These are phyloP conservation scores for Leptobrachium leishanense DNA, from an alignment of 2,113 vertebrate species.

Conservation along the genomic window DNA sequence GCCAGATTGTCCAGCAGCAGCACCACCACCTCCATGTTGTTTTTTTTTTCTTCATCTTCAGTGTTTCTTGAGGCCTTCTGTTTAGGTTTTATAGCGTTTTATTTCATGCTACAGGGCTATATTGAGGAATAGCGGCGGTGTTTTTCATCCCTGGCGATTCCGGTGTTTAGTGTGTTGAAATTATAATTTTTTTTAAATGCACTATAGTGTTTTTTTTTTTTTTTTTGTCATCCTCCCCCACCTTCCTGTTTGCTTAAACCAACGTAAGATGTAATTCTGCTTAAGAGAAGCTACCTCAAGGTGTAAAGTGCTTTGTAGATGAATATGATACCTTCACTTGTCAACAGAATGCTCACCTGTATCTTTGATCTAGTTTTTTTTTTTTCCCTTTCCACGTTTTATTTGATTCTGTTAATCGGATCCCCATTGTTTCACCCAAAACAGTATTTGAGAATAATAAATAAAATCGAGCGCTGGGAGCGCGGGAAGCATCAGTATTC, in stretches of 20 bases:
- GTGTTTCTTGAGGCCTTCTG: constrained; percentile 64
- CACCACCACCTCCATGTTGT: constrained; percentile 26
- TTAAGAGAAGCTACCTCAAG: constrained; percentile 80
- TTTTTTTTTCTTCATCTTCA: constrained; percentile 48
- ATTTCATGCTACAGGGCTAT: constrained; percentile 63
- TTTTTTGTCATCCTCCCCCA: too few species aligned
- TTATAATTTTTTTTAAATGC: constrained; percentile 15
- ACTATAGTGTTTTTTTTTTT: constrained; percentile 56
- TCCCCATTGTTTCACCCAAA: constrained; percentile 6
- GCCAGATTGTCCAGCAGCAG: constrained; percentile 1
- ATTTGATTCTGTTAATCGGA: neutral
- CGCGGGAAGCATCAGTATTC: constrained; percentile 20
- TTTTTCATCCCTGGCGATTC: constrained; percentile 5
- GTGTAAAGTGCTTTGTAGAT: constrained; percentile 73
- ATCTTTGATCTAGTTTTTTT: neutral
- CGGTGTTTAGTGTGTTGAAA: constrained; percentile 64
- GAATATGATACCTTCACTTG: constrained; percentile 12
- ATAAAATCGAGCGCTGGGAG: too few species aligned
- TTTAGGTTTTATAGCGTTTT: constrained; percentile 54
- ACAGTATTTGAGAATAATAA: constrained; percentile 25
- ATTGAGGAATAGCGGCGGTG: constrained; percentile 55
- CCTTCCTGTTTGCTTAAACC: constrained; percentile 58
- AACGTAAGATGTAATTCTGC: constrained; percentile 66
- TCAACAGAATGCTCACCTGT: constrained; percentile 16
- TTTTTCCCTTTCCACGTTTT: constrained; percentile 1